These are phyloP conservation scores for Pampus argenteus DNA, from an alignment of 2,797 vertebrate species.

Conservation along the genomic window DNA sequence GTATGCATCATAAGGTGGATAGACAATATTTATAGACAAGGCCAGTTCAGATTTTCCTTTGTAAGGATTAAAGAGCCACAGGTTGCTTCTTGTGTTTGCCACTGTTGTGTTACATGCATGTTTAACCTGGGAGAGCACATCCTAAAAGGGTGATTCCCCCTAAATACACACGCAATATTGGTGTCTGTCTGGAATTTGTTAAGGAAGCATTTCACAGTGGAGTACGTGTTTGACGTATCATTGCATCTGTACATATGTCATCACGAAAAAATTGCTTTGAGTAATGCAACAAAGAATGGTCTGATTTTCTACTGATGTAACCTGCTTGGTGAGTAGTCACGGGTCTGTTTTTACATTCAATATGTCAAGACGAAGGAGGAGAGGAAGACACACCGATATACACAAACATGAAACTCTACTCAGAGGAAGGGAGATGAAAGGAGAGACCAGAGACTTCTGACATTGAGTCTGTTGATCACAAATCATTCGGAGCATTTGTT, in stretches of 20 bases:
- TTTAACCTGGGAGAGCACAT: not conserved
- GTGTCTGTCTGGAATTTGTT: conserved; percentile 1
- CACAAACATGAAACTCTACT: conserved; percentile 57
- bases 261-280: conserved; percentile 8
- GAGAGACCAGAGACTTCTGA: conserved; percentile 62
- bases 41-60: not conserved
- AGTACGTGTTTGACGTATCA: too few species aligned
- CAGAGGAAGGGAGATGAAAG: conserved; percentile 64
- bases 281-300: not conserved
- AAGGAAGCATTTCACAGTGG: not conserved
- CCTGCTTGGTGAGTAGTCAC: conserved; percentile 2
- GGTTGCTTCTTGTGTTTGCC: conserved; percentile 3
- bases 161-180: not conserved
- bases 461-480: conserved; percentile 67
- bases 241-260: too few species aligned
- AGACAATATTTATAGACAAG: not conserved
- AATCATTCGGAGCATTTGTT: conserved; percentile 76
- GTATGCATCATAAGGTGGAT: too few species aligned
- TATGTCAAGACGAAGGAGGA: conserved; percentile 40
- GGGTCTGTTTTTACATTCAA: conserved; percentile 32
- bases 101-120: conserved; percentile 14
- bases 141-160: not conserved
- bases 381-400: conserved; percentile 54
- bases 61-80: not conserved
- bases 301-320: conserved; percentile 33